Evolutionary conservation across 1,140 invertebrate genomes (phyloP), one percentile per base, ranked within the genome.

Genomic region (Chrysomallon squamiferum): DNA sequence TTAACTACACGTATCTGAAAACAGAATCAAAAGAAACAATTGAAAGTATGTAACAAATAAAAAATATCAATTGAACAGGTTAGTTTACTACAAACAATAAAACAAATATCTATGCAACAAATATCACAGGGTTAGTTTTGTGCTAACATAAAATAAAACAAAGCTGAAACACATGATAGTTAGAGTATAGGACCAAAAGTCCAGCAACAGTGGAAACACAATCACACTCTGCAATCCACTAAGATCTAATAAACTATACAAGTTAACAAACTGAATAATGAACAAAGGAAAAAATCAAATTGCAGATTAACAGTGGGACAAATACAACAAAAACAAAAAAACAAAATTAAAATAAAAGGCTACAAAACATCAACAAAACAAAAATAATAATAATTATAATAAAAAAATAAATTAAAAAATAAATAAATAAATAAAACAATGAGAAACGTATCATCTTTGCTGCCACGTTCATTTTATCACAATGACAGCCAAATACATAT

Each of bases 1-100:
- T 98, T 97, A 88, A 97, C 95, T 90, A 97, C 96, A 89, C 96
- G 95, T 87, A 98, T 97, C 95, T 96, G 92, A 80, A 92, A 84
- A 84, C 81, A 82, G 66, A 78, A 76, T 73, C 65, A 76, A 62
- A 76, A 62, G 68, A 64, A 75, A 59, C 22, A 47, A 68, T 54
- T 69, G 67, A 65, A 33, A 63, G 47, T 59, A 59, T 38, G 29
- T 43, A 65, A 59, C 25, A 62, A 33, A 68, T 33, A 54, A 35
- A 25, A 61, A 59, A 50, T 61, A 66, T 45, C 33, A 62, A 61
- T 60, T 56, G 43, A 66, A 67, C n/a, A 64, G 45, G 59, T 62
- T 45, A 35, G 18, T 22, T 20, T n/a, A 49, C 59, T 47, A 62
- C 43, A 62, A 62, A 62, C 38, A 29, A 35, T 35, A 49, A n/a